Evolutionary conservation across 1,140 invertebrate species (phyloP).

Genomic region (Leptestheria dahalacensis): DNA sequence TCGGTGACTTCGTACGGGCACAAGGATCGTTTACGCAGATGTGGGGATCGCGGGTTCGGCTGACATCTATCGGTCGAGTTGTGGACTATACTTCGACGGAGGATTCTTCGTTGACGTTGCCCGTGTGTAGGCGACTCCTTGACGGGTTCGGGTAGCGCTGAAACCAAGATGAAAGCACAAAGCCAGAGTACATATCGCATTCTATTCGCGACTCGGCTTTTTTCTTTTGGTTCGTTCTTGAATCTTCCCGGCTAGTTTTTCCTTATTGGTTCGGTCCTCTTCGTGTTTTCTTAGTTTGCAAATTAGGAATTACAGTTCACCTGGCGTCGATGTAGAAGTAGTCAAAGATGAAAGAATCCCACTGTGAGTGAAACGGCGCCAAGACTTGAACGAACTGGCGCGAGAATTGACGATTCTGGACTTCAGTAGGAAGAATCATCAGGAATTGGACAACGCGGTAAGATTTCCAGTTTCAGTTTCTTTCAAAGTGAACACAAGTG

Average conservation of each 20-base stretch:
- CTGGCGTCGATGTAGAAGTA: background rate
- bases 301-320: background rate
- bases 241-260: background rate
- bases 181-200: background rate
- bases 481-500: too few relatives aligned
- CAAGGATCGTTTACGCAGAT: background rate
- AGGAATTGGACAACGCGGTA: too few relatives aligned
- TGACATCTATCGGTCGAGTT: background rate
- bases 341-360: background rate
- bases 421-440: background rate
- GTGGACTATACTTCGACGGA: background rate
- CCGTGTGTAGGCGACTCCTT: background rate
- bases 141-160: background rate
- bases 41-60: constrained; percentile 6
- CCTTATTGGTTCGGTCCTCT: too few relatives aligned
- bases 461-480: too few relatives aligned
- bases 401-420: background rate
- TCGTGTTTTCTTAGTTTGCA: too few relatives aligned
- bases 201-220: background rate
- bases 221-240: too few relatives aligned
- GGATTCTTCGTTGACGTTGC: too few relatives aligned
- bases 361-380: too few relatives aligned
- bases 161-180: background rate
- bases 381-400: background rate
- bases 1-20: constrained; percentile 8